Evolutionary conservation across 2,797 vertebrate genomes (phyloP).

Genomic region (Sebastes iracundus): DNA sequence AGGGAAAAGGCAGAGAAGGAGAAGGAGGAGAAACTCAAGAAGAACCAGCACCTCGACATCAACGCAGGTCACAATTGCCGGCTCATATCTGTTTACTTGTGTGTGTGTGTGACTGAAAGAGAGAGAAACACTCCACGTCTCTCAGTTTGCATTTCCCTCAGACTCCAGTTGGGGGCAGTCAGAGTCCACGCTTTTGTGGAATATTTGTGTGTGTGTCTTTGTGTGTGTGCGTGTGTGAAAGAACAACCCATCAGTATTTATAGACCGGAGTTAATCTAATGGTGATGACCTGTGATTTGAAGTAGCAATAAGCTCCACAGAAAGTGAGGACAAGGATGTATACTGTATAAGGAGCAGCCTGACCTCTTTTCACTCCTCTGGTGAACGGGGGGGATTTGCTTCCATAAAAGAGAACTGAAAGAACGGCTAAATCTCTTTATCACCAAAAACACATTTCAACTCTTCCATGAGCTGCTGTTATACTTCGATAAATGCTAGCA

Average conservation of each 20-base stretch:
- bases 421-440: conserved; percentile 42
- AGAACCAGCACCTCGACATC: conserved; percentile 83
- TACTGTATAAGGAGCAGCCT: not conserved
- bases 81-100: conserved; percentile 17
- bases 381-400: conserved; percentile 19
- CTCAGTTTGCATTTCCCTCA: conserved; percentile 59
- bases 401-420: conserved; percentile 15
- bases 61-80: conserved; percentile 82
- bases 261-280: conserved; percentile 73
- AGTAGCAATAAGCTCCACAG: conserved; percentile 45
- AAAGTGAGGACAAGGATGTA: conserved; percentile 20
- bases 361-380: conserved; percentile 28
- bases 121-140: not conserved
- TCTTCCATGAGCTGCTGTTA: conserved; percentile 27
- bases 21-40: conserved; percentile 87
- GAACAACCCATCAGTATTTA: conserved; percentile 48
- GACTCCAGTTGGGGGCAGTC: conserved; percentile 80
- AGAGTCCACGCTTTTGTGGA: conserved; percentile 64
- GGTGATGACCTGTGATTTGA: conserved; percentile 60
- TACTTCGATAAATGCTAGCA: conserved; percentile 14
- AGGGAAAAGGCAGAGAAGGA: conserved; percentile 90
- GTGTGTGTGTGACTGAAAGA: not conserved
- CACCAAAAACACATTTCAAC: conserved; percentile 41
- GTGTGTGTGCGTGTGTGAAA: conserved; percentile 6
- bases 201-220: conserved; percentile 20